phyloP scores from a whole-genome alignment of 2,888 invertebrate species.

The Luffia ferchaultella region DNA sequence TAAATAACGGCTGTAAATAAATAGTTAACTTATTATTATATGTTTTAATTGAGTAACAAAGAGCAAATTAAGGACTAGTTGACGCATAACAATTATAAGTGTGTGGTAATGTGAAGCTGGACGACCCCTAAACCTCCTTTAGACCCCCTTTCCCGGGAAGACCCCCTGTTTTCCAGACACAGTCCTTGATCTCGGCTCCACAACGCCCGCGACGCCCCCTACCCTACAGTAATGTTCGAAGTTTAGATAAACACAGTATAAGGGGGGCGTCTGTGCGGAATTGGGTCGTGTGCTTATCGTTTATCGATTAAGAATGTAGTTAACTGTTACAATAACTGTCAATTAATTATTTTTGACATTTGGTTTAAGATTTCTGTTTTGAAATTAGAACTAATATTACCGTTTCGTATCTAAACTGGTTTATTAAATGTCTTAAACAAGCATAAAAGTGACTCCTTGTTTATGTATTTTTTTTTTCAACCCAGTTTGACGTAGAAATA shows the following conservation, averaged over 20 bases:
- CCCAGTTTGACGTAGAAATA: no score
- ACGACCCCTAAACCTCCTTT: constrained; percentile 1
- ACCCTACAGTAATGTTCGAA: constrained; percentile 26
- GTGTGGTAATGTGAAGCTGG: background rate
- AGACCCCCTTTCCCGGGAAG: constrained; percentile 52
- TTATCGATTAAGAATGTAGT: background rate
- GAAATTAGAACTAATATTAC: no score
- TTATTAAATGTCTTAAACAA: no score
- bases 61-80: background rate
- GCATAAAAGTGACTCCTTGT: no score
- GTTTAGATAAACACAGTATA: constrained; percentile 53
- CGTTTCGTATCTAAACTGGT: no score
- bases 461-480: no score
- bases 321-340: background rate
- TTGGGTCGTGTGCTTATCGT: constrained; percentile 49
- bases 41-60: background rate
- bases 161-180: constrained; percentile 63
- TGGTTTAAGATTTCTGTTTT: no score
- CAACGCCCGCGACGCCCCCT: constrained; percentile 26
- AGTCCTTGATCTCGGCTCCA: constrained; percentile 61
- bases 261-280: constrained; percentile 42
- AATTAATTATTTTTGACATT: no score
- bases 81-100: background rate
- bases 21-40: no score
- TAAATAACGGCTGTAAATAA: no score